Base-by-base conservation (phyloP, 2,797 vertebrate species). In the Tokudaia muenninki region DNA sequence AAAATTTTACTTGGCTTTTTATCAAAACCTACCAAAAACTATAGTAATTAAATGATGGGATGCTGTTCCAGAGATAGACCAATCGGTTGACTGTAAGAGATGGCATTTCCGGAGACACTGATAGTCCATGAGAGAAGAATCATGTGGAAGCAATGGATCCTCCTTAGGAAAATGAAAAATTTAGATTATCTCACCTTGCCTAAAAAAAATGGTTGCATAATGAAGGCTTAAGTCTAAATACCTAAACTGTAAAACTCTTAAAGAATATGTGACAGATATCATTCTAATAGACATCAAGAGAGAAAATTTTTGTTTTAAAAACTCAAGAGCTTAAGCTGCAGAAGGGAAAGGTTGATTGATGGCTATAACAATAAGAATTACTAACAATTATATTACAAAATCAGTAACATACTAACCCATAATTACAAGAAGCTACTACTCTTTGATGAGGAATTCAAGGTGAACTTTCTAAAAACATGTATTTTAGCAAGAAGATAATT, bases 121-220 rank as follows among this genome's bases (percentile, higher is more conserved):
- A 70, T 41, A 59, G 17, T 72, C 21, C 41, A 1, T 52, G 44
- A 78, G 31, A 29, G 74, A 81, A 96, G 8, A n/a, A 6, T 75
- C 3, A 6, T 70, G n/a, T n/a, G 89, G 0, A 10, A 55, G 22
- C 13, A 78, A 12, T 65, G 63, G 37, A 24, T 1, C 26, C 7
- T 89, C 29, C 44, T 2, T n/a, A 44, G 31, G 31, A 90, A 87
- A 96, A 97, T 82, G 72, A 50, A 79, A 94, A 94, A 92, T 59
- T 94, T 89, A 81, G 37, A 72, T 93, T 31, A 3, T 91, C 94
- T 78, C 26, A 83, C 34, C 44, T 86, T 86, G 34, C 89, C 70
- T 19, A 41, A 34, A 92, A 70, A 87, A 52, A 63, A 44, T 6
- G n/a, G 37, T 87, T 8, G 61, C 95, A 90, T 84, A 80, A 63